Conservation (phyloP, 2,113 vertebrate genomes). For the Uropsilus gracilis region DNA sequence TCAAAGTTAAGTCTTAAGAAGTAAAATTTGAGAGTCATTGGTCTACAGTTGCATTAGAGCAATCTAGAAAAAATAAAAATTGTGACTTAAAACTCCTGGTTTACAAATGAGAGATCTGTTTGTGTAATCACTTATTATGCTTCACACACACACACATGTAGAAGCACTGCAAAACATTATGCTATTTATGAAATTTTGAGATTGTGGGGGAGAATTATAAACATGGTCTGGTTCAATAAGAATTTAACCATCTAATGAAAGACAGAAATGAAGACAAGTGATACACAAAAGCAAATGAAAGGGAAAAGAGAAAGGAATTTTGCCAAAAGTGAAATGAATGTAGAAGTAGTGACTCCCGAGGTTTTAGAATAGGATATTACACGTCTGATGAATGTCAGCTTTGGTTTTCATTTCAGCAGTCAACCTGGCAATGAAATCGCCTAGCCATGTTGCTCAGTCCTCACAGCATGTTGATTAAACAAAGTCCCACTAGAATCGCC, state of each 20-base stretch:
- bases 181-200: conserved; percentile 66
- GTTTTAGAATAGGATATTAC: conserved; percentile 57
- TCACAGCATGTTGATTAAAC: not conserved
- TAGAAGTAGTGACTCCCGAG: conserved; percentile 16
- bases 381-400: conserved; percentile 33
- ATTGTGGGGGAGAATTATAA: conserved; percentile 56
- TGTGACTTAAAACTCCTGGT: conserved; percentile 32
- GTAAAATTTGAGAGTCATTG: not conserved
- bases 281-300: conserved; percentile 63
- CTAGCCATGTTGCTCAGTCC: not conserved
- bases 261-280: conserved; percentile 66
- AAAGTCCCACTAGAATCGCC: not conserved
- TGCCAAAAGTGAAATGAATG: conserved; percentile 64
- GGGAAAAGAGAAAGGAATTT: conserved; percentile 60
- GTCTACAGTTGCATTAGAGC: not conserved
- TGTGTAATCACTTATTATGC: conserved; percentile 64
- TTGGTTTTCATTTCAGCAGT: conserved; percentile 37
- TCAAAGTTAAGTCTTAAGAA: not conserved
- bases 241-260: conserved; percentile 63
- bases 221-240: conserved; percentile 32
- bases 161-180: conserved; percentile 60
- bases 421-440: not conserved
- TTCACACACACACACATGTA: conserved; percentile 49
- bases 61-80: conserved; percentile 24
- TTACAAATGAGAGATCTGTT: conserved; percentile 61